Evolutionary conservation across 2,113 vertebrate genomes (phyloP), one percentile per base, ranked within the genome.

Genomic region (Oxygymnocypris stewartii): DNA sequence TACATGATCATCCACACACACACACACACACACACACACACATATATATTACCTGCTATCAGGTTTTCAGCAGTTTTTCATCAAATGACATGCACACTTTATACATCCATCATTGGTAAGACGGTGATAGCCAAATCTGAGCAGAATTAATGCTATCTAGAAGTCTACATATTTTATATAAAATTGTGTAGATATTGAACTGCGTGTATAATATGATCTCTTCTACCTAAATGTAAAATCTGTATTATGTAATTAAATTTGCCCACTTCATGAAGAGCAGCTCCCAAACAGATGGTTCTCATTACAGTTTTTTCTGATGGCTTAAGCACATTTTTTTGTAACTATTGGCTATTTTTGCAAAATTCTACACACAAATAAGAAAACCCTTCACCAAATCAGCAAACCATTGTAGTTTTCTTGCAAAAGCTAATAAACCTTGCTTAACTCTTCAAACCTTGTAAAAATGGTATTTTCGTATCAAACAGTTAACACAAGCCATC

Each of bases 181-280:
- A 47, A 76, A 49, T 3, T 74, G 63, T 6, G 63, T 67, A 67
- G 13, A 11, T 67, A 67, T 31, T 74, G 37, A 74, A 42, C 71
- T 74, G 8, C 42, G 49, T 54, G 0, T 37, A 23, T 61, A n/a
- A 42, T 23, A 42, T 42, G 54, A 80, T 59, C 11, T 59, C 16
- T 57, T 80, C 20, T 54, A 61, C 20, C 54, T 54, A 42, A 16
- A 40, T 40, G 7, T 47, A 61, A 25, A 25, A 63, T 16, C 54
- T 63, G 35, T 16, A 61, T 40, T 61, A n/a, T 80, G 42, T 59
- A 40, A 79, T 63, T 42, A 63, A 23, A 75, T 75, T 75, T 25
- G 23, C 42, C 11, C 23, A 75, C 2, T 37, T 61, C 78, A 42
- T 25, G 2, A 25, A 61, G 78, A 79, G 78, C 37, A n/a, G 6